A percentile compares a stretch with the other conserved stretches of the same genome.
These are phyloP conservation scores for Peribatodes rhomboidaria DNA, from an alignment of 2,888 invertebrate genomes.

Conservation along the genomic window DNA sequence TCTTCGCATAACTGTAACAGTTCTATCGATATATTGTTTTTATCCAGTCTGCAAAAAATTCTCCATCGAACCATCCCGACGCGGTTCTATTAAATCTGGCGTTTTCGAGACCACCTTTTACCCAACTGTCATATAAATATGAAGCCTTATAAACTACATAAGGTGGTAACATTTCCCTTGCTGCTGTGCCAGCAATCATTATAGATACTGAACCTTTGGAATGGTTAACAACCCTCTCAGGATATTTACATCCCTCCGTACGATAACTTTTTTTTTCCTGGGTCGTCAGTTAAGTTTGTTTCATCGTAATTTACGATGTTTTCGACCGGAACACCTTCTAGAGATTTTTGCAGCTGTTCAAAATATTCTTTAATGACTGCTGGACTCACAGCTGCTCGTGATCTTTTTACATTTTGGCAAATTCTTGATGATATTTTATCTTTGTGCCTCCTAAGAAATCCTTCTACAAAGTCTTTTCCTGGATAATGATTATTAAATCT, in stretches of 20 bases:
- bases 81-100: neutral
- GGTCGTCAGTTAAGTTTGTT: conserved; percentile 32
- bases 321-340: neutral
- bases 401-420: conserved; percentile 50
- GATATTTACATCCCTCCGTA: conserved; percentile 53
- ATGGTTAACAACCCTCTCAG: conserved; percentile 48
- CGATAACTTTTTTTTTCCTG: neutral
- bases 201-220: conserved; percentile 32
- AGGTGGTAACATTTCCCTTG: conserved; percentile 24
- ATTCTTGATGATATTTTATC: conserved; percentile 44
- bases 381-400: conserved; percentile 43
- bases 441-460: conserved; percentile 47
- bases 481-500: conserved; percentile 46
- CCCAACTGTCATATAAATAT: neutral
- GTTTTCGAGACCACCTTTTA: neutral
- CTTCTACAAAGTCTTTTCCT: conserved; percentile 43
- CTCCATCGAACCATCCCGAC: neutral
- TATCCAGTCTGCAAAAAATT: neutral
- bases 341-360: neutral
- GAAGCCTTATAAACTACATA: conserved; percentile 3
- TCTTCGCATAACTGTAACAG: conserved; percentile 3
- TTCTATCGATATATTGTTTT: conserved; percentile 37
- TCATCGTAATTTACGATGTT: conserved; percentile 10
- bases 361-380: conserved; percentile 29
- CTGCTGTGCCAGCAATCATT: conserved; percentile 25